Evolutionary conservation across 1,140 invertebrate species (phyloP), one percentile per base, ranked within the genome.

Genomic region (Zaprionus ornatus): DNA sequence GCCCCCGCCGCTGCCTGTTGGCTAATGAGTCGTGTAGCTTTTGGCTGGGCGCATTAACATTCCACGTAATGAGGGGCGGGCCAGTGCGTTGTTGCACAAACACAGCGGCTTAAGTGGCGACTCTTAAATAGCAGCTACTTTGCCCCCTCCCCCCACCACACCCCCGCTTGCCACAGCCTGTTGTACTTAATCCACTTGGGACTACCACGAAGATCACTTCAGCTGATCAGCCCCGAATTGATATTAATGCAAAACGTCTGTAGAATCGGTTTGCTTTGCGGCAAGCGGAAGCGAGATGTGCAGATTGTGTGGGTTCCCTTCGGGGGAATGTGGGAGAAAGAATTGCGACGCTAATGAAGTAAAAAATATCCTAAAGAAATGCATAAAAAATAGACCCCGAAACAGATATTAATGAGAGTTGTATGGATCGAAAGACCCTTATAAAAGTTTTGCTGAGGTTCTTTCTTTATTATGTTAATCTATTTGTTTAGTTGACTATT

Each of bases 1-100:
- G 48, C 68, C 54, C 55, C 52, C 15, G 19, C 4, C 50, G 35
- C 57, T 74, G 45, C 61, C 63, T 87, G 35, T 50, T 74, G 45
- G 56, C 63, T 87, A 86, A 87, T 86, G 82, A 87, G 79, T 87
- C 65, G 68, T 62, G 76, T 83, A 72, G 80, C 64, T 80, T 72
- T 73, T 74, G 63, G 50, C 68, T 59, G 74, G 35, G 45, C 73
- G 85, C 84, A 88, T 88, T 90, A 88, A 88, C 85, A 88, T 88
- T 88, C 84, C 84, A 59, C 66, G 77, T 45, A 45, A 17, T 7
- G n/a, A 48, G 80, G 65, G 73, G 19, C 19, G 19, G 17, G 10
- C 3, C 45, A 15, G 52, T 45, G 40, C 40, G 40, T 45, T 74
- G 70, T 87, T 83, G 70, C 80, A 73, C 67, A 80, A 88, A 80